Conservation (phyloP, 2,888 invertebrate species). For the Mythimna impura region DNA sequence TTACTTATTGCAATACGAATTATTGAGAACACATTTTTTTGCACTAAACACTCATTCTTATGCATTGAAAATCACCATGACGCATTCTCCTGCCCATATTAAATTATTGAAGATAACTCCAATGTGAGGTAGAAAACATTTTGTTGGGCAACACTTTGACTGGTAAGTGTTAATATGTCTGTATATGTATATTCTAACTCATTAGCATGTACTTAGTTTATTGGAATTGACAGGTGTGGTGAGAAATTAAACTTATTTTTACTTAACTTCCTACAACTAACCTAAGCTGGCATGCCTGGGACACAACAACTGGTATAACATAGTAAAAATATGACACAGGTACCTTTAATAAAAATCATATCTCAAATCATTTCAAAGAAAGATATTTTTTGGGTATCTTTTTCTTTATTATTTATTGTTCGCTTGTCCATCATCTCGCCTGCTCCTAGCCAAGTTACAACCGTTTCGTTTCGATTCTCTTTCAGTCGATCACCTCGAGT, state of each 20-base stretch:
- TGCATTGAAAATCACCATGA: conserved; percentile 47
- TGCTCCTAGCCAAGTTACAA: no score
- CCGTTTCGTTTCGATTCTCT: no score
- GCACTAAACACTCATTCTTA: conserved; percentile 27
- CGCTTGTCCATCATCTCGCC: no score
- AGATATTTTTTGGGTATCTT: no score
- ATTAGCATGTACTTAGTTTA: conserved; percentile 12
- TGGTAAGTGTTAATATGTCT: background rate
- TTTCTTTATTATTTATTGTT: no score
- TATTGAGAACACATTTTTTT: conserved; percentile 45
- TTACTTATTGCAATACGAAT: conserved; percentile 35
- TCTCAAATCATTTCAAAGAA: no score
- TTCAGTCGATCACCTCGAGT: no score
- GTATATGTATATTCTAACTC: background rate
- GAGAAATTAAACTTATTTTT: background rate
- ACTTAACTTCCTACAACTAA: background rate
- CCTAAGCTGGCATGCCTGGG: no score
- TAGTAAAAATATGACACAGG: background rate
- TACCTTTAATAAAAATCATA: no score
- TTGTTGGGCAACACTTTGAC: background rate
- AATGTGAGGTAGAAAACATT: background rate
- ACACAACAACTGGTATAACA: background rate
- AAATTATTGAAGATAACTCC: conserved; percentile 18
- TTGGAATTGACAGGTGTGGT: background rate
- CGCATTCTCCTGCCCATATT: conserved; percentile 13